Evolutionary conservation across 2,888 invertebrate species (phyloP), one percentile per base, ranked within the genome.

Genomic region (Mythimna lalbum): DNA sequence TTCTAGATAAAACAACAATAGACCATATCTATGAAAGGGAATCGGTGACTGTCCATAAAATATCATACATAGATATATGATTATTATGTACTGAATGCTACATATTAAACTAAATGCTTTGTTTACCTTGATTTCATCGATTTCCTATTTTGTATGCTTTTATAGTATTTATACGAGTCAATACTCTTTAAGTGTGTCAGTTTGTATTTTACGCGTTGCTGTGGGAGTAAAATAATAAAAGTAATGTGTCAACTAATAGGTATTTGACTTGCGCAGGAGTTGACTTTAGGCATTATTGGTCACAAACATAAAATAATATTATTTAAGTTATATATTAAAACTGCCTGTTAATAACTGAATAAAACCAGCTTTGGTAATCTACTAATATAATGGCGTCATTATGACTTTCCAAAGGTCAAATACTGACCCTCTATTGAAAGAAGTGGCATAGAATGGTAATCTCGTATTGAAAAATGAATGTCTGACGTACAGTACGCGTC

Each of bases 101-200:
- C 36, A 75, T 50, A 59, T 55, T 59, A 63, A 62, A 80, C n/a
- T 31, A 36, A 64, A 57, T 23, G 69, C 53, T 63, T 63, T 70
- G 76, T 66, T 81, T 53, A 62, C 57, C 36, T 36, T 76, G 81
- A 76, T 60, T 27, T 81, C 77, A 78, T 49, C 63, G 63, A 61
- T 63, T 53, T 21, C 56, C 63, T 61, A 63, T 76, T 57, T 57
- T 63, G 65, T 61, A 53, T 56, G 59, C 31, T 21, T 63, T 53
- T 66, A 50, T 66, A 49, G 17, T 68, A 63, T n/a, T 47, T 33
- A 69, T 63, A 63, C 14, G 60, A 70, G 70, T 59, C 43, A 52
- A 60, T 56, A 63, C n/a, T 27, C 19, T 7, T 9, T 9, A 55
- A 65, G 23, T 66, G 56, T 59, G 39, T 61, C 49, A 70, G 31